Percentiles rank a stretch among this genome's conserved stretches.
These are phyloP conservation scores for Astur gentilis DNA, from an alignment of 2,113 vertebrate genomes.

Conservation along the genomic window DNA sequence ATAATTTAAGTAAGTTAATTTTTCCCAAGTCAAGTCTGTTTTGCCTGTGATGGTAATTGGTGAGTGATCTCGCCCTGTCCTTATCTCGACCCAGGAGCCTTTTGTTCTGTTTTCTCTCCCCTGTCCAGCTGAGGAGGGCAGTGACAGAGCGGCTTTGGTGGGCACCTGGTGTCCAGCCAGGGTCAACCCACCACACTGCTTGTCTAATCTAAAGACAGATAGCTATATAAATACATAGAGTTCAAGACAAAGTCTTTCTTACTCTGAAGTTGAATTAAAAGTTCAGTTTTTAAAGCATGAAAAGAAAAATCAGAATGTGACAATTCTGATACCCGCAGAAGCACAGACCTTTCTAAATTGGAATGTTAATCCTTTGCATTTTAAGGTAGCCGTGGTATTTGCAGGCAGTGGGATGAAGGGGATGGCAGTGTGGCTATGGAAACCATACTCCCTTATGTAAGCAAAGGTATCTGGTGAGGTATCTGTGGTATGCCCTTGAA, in stretches of 20 bases:
- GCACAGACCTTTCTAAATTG: background rate
- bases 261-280: background rate
- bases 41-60: too few species aligned
- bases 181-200: background rate
- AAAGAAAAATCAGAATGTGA: background rate
- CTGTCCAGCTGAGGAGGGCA: background rate
- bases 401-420: background rate
- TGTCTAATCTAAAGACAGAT: slow-evolving; percentile 28
- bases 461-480: background rate
- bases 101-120: too few species aligned
- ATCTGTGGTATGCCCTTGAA: background rate
- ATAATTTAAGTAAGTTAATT: too few species aligned
- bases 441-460: background rate
- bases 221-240: background rate
- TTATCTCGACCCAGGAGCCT: too few species aligned
- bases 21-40: too few species aligned
- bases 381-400: background rate
- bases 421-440: background rate
- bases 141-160: background rate
- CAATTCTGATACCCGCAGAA: background rate
- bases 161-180: background rate
- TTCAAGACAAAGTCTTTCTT: background rate
- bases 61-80: too few species aligned
- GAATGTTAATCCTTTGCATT: background rate
- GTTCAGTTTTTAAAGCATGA: background rate